Base-by-base conservation (phyloP, 2,888 invertebrate genomes). In the Drosophila pseudotakahashii region DNA sequence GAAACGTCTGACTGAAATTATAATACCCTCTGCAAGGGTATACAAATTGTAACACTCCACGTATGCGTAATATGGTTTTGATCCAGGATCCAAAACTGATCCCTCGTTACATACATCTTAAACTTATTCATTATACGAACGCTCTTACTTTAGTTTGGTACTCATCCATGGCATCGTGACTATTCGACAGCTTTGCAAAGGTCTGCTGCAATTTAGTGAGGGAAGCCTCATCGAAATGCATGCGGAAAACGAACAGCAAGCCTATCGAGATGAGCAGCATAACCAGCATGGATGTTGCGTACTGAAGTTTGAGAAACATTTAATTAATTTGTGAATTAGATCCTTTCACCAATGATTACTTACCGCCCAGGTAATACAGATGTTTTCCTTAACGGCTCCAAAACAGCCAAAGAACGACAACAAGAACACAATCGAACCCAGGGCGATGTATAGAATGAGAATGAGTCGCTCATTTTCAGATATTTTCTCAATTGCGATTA, bases 341-440 rank as follows among this genome's bases (percentile, higher is more conserved):
- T 10, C 1, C 2, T 0, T 30, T 47, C 19, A 19, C 19, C 1
- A 30, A 16, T 7, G 11, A 23, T 13, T 2, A 78, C 94, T 94
- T 92, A 97, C 97, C 89, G 95, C 95, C 91, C 96, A 94, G 60
- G 96, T 94, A 94, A 97, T 95, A 92, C 96, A 97, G 89, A 96
- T 94, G 91, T 95, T 97, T 92, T 97, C 97, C 77, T 96, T 94
- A 75, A 96, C 94, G 9, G 97, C 97, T 19, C 97, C 98, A 89
- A 97, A 97, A 92, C 97, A 98, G 70, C 97, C 97, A 89, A 97
- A 95, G 93, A 97, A 97, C 0, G 97, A 96, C 75, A 97, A 95
- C 76, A 96, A 89, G 89, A 97, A 96, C 75, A 96, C 94, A 42
- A 96, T 89, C 10, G 94, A 93, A 3, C 96, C 96, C 72, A 96